Evolutionary conservation across 2,888 invertebrate genomes (phyloP).

Genomic region (Hydrotaea cyrtoneurina): DNA sequence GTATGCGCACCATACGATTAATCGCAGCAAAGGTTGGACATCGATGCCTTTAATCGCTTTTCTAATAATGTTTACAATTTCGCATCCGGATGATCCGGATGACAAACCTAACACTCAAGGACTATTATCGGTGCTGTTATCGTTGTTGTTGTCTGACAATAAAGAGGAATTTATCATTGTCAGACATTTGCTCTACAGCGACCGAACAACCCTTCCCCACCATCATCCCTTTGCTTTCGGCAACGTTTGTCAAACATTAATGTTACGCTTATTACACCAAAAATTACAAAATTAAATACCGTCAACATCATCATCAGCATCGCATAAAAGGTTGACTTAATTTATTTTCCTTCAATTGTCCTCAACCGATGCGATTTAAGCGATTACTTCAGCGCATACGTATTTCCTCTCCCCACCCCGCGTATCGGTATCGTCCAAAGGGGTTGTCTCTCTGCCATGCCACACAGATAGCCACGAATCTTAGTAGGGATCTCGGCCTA

Average conservation of each 20-base stretch:
- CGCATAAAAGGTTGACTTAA: conserved; percentile 78
- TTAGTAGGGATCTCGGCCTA: conserved; percentile 37
- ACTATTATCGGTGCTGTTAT: conserved; percentile 29
- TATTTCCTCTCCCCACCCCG: not conserved
- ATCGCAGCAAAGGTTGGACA: not conserved
- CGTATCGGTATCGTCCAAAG: not conserved
- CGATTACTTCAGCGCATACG: conserved; percentile 42
- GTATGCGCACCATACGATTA: no score
- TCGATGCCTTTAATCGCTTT: not conserved
- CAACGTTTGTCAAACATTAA: conserved; percentile 55
- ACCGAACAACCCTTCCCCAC: not conserved
- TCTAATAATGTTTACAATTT: conserved; percentile 18
- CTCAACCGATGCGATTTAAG: conserved; percentile 68
- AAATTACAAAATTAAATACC: conserved; percentile 78
- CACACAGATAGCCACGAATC: conserved; percentile 2
- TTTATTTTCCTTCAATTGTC: conserved; percentile 74
- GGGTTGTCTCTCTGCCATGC: conserved; percentile 6
- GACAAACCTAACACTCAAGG: conserved; percentile 17
- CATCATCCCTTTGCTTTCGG: not conserved
- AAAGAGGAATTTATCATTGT: conserved; percentile 22
- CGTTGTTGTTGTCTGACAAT: conserved; percentile 16
- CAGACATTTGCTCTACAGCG: not conserved
- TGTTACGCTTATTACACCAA: conserved; percentile 67
- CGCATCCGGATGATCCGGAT: not conserved
- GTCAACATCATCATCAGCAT: conserved; percentile 69